A percentile compares a stretch with the other conserved stretches of the same genome.
These are phyloP conservation scores for Poliocrania exsul DNA, from an alignment of 2,797 vertebrate genomes.

Conservation along the genomic window DNA sequence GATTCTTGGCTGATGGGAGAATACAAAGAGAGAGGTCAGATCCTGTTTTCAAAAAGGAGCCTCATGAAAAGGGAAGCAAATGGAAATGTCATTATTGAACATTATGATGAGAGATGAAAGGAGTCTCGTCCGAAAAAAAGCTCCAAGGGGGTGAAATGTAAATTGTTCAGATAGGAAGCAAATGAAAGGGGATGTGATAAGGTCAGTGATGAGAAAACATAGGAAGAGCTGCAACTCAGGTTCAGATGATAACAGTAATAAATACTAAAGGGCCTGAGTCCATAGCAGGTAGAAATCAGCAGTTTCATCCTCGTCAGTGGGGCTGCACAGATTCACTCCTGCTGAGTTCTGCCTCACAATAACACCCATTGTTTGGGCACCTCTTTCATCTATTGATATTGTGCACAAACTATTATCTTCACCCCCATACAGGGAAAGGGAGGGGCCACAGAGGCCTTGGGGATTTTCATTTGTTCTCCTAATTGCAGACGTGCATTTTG, in stretches of 20 bases:
- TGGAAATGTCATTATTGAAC: constrained; percentile 69
- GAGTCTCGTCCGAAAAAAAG: constrained; percentile 4
- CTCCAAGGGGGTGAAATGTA: constrained; percentile 65
- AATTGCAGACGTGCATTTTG: neutral
- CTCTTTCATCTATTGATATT: neutral
- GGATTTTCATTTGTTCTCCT: neutral
- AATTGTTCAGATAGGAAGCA: constrained; percentile 60
- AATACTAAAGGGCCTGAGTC: neutral
- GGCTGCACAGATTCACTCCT: neutral
- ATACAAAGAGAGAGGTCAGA: constrained; percentile 49
- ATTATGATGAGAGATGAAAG: constrained; percentile 71
- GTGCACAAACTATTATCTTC: neutral
- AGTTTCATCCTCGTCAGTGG: neutral
- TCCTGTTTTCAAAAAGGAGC: constrained; percentile 57
- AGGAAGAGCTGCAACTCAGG: neutral
- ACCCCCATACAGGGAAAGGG: neutral
- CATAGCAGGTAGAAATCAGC: neutral
- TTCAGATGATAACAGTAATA: neutral
- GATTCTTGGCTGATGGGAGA: constrained; percentile 47
- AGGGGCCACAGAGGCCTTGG: neutral
- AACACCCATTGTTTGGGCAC: neutral
- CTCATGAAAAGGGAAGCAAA: constrained; percentile 60
- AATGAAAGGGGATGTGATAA: constrained; percentile 55
- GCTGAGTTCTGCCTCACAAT: neutral
- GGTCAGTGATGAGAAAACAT: constrained; percentile 41